Percentiles rank a stretch among this genome's conserved stretches.
phyloP scores from a whole-genome alignment of 2,888 invertebrate genomes.

The Zhuqinia jingwanae region DNA sequence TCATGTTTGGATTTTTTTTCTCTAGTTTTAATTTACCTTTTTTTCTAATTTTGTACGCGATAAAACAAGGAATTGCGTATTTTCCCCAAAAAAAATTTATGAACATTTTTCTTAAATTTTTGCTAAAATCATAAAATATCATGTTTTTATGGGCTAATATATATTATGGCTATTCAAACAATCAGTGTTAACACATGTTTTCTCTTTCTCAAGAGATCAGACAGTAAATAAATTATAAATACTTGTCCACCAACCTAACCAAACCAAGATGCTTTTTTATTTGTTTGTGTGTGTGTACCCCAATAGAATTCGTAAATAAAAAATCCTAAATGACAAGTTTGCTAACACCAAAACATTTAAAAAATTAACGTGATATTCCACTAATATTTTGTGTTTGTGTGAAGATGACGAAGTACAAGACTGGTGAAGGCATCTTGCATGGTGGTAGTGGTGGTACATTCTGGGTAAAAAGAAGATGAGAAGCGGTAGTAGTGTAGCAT shows the following conservation, averaged over 20 bases:
- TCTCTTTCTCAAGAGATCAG: not conserved
- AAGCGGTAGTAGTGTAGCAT: not conserved
- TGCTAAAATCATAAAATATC: too few relatives aligned
- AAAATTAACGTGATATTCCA: conserved; percentile 21
- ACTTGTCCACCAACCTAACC: not conserved
- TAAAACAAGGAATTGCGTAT: too few relatives aligned
- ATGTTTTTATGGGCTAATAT: too few relatives aligned
- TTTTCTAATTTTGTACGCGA: too few relatives aligned
- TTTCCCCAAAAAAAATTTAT: too few relatives aligned
- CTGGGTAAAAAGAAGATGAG: too few relatives aligned
- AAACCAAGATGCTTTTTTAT: too few relatives aligned
- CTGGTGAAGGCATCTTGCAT: not conserved
- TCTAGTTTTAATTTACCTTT: too few relatives aligned
- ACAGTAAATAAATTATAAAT: not conserved
- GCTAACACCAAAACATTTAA: conserved; percentile 32
- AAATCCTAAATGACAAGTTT: conserved; percentile 43
- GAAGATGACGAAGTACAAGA: conserved; percentile 48
- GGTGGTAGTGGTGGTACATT: too few relatives aligned
- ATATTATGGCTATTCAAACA: not conserved
- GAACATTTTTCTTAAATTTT: too few relatives aligned
- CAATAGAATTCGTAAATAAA: conserved; percentile 39
- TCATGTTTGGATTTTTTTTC: too few relatives aligned
- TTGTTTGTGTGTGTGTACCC: conserved; percentile 29
- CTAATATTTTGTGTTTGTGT: not conserved
- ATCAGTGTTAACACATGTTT: conserved; percentile 46